Percentiles rank a stretch among this genome's conserved stretches.
These are phyloP conservation scores for Orthonyx spaldingii DNA, from an alignment of 2,113 vertebrate genomes.

Conservation along the genomic window DNA sequence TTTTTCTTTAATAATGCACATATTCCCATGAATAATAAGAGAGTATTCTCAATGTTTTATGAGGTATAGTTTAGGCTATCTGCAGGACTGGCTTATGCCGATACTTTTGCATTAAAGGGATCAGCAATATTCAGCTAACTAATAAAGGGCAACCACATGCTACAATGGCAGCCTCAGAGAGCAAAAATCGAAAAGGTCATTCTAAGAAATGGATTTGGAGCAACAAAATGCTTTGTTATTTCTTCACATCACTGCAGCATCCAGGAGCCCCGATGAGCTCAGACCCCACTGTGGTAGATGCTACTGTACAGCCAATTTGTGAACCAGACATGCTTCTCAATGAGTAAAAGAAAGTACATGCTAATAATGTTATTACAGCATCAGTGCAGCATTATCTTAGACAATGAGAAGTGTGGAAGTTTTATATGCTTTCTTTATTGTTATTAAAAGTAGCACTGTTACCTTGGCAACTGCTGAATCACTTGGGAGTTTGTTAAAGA, in stretches of 20 bases:
- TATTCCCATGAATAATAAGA: constrained; percentile 19
- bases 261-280: neutral
- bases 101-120: neutral
- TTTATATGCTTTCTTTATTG: constrained; percentile 56
- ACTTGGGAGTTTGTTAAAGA: constrained; percentile 49
- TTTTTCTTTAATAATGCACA: neutral
- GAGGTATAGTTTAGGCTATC: neutral
- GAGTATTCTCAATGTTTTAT: neutral
- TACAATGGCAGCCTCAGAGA: neutral
- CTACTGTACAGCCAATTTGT: neutral
- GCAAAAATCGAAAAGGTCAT: neutral
- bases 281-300: neutral
- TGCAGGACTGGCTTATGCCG: neutral
- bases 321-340: neutral
- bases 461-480: constrained; percentile 67
- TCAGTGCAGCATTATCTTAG: constrained; percentile 26
- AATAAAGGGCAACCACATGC: neutral
- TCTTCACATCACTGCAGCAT: neutral
- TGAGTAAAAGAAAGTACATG: constrained; percentile 14
- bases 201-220: neutral
- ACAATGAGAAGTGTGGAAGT: constrained; percentile 47
- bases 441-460: constrained; percentile 68
- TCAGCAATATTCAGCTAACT: neutral
- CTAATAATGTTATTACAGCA: neutral
- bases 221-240: neutral